Conservation (phyloP, 2,113 vertebrate genomes). For the Tyrannus savana region DNA sequence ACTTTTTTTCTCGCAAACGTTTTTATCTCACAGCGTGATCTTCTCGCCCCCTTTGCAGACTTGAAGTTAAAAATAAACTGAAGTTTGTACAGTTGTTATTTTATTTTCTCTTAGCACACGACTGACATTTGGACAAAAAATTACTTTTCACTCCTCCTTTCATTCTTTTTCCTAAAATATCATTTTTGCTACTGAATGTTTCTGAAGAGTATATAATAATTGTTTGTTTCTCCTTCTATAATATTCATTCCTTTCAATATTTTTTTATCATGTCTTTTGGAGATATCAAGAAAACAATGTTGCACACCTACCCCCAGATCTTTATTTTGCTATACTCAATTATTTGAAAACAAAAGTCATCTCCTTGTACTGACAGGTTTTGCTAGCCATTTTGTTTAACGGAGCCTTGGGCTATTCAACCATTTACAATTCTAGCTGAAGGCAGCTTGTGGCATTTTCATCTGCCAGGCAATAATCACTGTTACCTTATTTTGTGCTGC, state of each 20-base stretch:
- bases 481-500: not conserved
- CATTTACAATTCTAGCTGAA: slow-evolving; percentile 36
- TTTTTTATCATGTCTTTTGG: not conserved
- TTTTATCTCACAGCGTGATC: slow-evolving; percentile 1
- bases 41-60: not conserved
- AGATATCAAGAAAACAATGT: not conserved
- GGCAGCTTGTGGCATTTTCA: slow-evolving; percentile 31
- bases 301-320: not conserved
- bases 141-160: not conserved
- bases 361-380: not conserved
- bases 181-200: not conserved
- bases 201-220: not conserved
- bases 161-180: not conserved
- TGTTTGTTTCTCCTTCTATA: not conserved
- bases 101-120: not conserved
- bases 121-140: not conserved
- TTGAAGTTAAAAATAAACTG: slow-evolving; percentile 25
- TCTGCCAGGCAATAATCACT: not conserved
- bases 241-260: not conserved
- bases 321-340: not conserved
- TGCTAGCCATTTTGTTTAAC: slow-evolving; percentile 46
- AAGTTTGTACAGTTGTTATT: not conserved
- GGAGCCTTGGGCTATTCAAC: not conserved
- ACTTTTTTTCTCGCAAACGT: not conserved
- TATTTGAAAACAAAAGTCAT: not conserved